A percentile compares a stretch with the other conserved stretches of the same genome.
These are phyloP conservation scores for Atta texana DNA, from an alignment of 1,140 invertebrate species.

Conservation along the genomic window DNA sequence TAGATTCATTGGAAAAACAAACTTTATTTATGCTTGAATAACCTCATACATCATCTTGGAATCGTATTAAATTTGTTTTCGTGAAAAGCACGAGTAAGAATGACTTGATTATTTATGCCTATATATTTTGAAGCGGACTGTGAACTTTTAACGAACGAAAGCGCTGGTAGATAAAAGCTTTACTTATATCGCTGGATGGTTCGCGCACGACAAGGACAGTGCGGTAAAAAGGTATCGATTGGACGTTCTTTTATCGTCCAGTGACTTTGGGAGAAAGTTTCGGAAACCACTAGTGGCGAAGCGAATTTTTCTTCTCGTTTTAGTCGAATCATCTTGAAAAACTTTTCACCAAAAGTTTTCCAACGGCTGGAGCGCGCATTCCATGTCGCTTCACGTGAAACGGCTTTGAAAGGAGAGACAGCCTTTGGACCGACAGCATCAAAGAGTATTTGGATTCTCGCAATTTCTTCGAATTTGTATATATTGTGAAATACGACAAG, in stretches of 20 bases:
- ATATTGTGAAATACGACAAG: slow-evolving; percentile 29
- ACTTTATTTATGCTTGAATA: slow-evolving; percentile 14
- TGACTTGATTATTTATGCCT: slow-evolving; percentile 60
- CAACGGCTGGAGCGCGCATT: slow-evolving; percentile 38
- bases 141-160: slow-evolving; percentile 55
- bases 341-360: slow-evolving; percentile 47
- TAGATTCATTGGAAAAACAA: slow-evolving; percentile 25
- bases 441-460: slow-evolving; percentile 57
- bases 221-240: slow-evolving; percentile 59
- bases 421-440: slow-evolving; percentile 29
- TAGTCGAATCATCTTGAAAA: slow-evolving; percentile 60
- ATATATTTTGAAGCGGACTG: slow-evolving; percentile 18
- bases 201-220: slow-evolving; percentile 14
- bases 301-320: slow-evolving; percentile 66
- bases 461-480: slow-evolving; percentile 50
- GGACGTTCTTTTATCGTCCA: slow-evolving; percentile 56
- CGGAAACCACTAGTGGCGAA: slow-evolving; percentile 52
- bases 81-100: slow-evolving; percentile 32
- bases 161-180: slow-evolving; percentile 35
- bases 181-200: slow-evolving; percentile 20
- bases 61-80: slow-evolving; percentile 57
- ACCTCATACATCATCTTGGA: background rate
- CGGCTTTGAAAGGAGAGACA: slow-evolving; percentile 53
- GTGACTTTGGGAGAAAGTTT: slow-evolving; percentile 55
- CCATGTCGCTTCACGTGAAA: slow-evolving; percentile 35